These are phyloP conservation scores for Oithona nana DNA, from an alignment of 2,888 invertebrate species.

Conservation along the genomic window DNA sequence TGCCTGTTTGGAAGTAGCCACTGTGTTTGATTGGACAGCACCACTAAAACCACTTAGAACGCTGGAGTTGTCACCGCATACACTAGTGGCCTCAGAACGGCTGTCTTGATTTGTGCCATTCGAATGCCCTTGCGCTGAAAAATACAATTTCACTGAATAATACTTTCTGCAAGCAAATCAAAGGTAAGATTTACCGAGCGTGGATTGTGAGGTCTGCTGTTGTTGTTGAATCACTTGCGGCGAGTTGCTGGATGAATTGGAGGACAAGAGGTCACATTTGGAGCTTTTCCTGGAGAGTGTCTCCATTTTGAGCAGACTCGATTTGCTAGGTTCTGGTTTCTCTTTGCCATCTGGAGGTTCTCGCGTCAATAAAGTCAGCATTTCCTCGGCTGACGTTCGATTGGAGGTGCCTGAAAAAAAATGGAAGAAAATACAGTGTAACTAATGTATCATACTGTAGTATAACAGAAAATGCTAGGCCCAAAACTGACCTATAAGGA, in stretches of 20 bases:
- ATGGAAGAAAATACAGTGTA: neutral
- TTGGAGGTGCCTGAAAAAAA: neutral
- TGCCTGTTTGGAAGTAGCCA: neutral
- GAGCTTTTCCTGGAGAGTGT: conserved; percentile 14
- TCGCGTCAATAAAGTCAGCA: conserved; percentile 14
- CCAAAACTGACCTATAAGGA: no score
- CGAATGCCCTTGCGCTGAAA: no score
- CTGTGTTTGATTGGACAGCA: neutral
- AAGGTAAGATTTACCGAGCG: no score
- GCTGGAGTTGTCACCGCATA: neutral
- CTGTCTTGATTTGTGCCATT: no score
- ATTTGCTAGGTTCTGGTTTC: conserved; percentile 14
- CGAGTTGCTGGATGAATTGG: neutral
- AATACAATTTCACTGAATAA: no score
- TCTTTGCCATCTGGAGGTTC: conserved; percentile 17
- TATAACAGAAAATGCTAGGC: no score
- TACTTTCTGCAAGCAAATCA: no score
- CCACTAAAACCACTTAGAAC: neutral
- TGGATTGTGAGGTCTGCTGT: no score
- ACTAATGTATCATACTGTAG: no score
- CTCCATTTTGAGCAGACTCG: conserved; percentile 5
- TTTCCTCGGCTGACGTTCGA: conserved; percentile 8
- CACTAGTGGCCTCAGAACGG: neutral
- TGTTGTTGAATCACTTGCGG: neutral
- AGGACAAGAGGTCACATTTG: neutral